These are phyloP conservation scores for Leucophenga montana DNA, from an alignment of 2,888 invertebrate genomes.

Conservation along the genomic window DNA sequence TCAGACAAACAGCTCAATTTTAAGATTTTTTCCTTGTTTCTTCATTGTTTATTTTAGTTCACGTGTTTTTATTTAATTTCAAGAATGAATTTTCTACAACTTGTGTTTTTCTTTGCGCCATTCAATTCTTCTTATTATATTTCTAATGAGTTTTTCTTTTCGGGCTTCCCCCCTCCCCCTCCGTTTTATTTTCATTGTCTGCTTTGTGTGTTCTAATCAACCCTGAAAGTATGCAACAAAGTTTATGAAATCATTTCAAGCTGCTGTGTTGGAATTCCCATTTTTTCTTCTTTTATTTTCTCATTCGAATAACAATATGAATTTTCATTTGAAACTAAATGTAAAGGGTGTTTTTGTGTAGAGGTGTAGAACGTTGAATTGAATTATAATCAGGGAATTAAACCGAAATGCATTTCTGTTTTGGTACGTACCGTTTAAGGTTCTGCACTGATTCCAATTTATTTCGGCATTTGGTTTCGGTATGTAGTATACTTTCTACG, in stretches of 20 bases:
- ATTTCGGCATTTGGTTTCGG: no score
- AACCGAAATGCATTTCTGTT: no score
- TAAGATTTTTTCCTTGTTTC: slow-evolving; percentile 35
- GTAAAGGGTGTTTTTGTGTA: no score
- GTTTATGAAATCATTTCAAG: slow-evolving; percentile 49
- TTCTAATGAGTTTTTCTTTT: slow-evolving; percentile 45
- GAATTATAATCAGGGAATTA: no score
- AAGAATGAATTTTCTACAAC: slow-evolving; percentile 13
- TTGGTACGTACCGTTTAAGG: no score
- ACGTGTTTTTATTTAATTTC: slow-evolving; percentile 64
- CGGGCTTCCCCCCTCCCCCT: no score
- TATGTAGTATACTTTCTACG: no score
- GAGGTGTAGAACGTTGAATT: no score
- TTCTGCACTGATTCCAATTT: no score
- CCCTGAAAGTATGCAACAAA: slow-evolving; percentile 51
- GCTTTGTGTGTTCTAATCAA: slow-evolving; percentile 30
- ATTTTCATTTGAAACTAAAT: background rate
- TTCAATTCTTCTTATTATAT: slow-evolving; percentile 46
- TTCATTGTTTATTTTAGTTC: slow-evolving; percentile 50
- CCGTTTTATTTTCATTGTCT: slow-evolving; percentile 21
- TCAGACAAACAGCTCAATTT: slow-evolving; percentile 5
- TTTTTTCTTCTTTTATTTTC: background rate
- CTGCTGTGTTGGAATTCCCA: slow-evolving; percentile 24
- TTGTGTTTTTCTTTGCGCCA: background rate
- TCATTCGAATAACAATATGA: slow-evolving; percentile 6